phyloP scores from a whole-genome alignment of 2,888 invertebrate genomes.

The Xestobium rufovillosum region DNA sequence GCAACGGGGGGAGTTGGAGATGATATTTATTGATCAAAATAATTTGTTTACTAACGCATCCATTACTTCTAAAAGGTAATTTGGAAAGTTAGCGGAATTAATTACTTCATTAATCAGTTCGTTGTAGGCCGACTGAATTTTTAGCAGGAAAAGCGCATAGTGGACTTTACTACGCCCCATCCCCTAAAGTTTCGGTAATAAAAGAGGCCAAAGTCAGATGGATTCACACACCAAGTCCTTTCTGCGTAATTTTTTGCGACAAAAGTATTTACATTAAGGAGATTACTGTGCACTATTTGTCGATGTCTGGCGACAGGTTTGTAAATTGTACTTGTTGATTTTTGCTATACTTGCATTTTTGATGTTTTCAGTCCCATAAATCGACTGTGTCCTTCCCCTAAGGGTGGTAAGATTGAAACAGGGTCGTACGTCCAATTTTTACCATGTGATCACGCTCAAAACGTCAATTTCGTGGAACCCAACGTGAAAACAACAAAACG shows the following conservation, averaged over 20 bases:
- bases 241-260: conserved; percentile 31
- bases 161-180: conserved; percentile 33
- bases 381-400: not conserved
- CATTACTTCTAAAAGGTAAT: conserved; percentile 27
- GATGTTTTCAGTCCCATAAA: no score
- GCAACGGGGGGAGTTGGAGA: conserved; percentile 33
- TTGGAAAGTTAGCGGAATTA: conserved; percentile 3
- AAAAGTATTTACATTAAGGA: conserved; percentile 29
- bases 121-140: conserved; percentile 9
- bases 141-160: conserved; percentile 23
- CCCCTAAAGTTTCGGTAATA: conserved; percentile 30
- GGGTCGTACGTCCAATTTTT: not conserved
- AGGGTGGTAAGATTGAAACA: not conserved
- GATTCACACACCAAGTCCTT: conserved; percentile 29
- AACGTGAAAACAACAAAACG: no score
- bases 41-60: conserved; percentile 30
- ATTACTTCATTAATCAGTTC: not conserved
- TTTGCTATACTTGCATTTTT: not conserved
- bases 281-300: conserved; percentile 22
- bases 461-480: no score
- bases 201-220: conserved; percentile 35
- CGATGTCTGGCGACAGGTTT: not conserved
- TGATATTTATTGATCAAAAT: conserved; percentile 33
- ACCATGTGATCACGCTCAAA: not conserved
- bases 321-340: conserved; percentile 1